phyloP scores from a whole-genome alignment of 2,797 vertebrate genomes.

The Bufotes viridis region DNA sequence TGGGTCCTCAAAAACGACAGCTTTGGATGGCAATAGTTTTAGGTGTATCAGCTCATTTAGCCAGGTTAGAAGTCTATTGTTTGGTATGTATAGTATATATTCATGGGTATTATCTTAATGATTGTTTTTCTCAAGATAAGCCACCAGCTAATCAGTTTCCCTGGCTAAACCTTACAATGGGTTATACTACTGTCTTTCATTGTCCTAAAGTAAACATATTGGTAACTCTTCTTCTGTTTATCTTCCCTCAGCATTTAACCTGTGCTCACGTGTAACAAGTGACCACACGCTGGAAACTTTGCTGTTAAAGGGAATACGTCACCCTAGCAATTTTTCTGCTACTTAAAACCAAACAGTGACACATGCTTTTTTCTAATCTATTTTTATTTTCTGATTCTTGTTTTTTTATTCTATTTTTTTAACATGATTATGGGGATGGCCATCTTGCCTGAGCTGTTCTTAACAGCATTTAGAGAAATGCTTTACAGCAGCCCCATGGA shows the following conservation, averaged over 20 bases:
- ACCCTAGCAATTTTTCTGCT: too few relatives aligned
- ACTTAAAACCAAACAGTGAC: too few relatives aligned
- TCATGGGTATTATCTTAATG: background rate
- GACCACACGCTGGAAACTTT: background rate
- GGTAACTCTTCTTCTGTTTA: background rate
- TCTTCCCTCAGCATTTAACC: constrained; percentile 3
- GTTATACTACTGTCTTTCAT: background rate
- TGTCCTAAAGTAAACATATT: constrained; percentile 8
- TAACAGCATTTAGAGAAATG: too few relatives aligned
- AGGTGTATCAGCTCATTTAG: background rate
- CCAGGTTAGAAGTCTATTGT: background rate
- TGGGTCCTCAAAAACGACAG: too few relatives aligned
- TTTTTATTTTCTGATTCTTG: too few relatives aligned
- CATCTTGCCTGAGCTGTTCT: too few relatives aligned
- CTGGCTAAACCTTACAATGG: background rate
- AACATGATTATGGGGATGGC: too few relatives aligned
- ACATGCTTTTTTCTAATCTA: too few relatives aligned
- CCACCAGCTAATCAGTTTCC: constrained; percentile 1
- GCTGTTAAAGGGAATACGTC: background rate
- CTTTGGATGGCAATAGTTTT: too few relatives aligned
- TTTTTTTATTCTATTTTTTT: too few relatives aligned
- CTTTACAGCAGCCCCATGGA: too few relatives aligned
- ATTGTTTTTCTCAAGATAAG: background rate
- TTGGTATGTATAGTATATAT: background rate
- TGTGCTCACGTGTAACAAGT: background rate